These are phyloP conservation scores for Pyrochroa serraticornis DNA, from an alignment of 2,888 invertebrate species.

Conservation along the genomic window DNA sequence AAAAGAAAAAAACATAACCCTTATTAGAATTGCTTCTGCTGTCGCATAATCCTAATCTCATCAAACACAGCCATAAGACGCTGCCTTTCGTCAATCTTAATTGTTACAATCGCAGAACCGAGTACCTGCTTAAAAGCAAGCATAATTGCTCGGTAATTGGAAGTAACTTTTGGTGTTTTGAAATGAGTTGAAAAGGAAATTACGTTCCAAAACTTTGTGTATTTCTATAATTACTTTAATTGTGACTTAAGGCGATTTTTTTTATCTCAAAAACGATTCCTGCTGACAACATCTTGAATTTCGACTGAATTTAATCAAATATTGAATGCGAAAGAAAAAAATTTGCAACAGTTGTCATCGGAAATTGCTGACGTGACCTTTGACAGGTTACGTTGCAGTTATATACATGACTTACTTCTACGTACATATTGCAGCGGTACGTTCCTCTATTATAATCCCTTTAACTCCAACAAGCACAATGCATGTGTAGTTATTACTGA, in stretches of 20 bases:
- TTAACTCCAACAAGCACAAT: slow-evolving; percentile 18
- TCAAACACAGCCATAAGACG: too few relatives aligned
- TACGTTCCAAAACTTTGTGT: slow-evolving; percentile 23
- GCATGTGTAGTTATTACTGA: slow-evolving; percentile 19
- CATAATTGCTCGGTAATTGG: too few relatives aligned
- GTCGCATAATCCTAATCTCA: too few relatives aligned
- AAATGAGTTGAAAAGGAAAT: slow-evolving; percentile 23
- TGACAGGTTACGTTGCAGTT: background rate
- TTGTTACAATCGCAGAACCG: too few relatives aligned
- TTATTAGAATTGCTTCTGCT: too few relatives aligned
- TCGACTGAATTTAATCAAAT: background rate
- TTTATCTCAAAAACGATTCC: slow-evolving; percentile 13
- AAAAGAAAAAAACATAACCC: too few relatives aligned
- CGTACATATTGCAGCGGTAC: slow-evolving; percentile 15
- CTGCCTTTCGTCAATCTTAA: too few relatives aligned
- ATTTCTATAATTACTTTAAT: slow-evolving; percentile 35
- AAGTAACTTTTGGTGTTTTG: slow-evolving; percentile 5
- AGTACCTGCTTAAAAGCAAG: too few relatives aligned
- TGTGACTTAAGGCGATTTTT: slow-evolving; percentile 27
- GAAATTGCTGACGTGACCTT: background rate
- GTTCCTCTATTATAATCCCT: slow-evolving; percentile 16
- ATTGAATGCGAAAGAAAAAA: background rate
- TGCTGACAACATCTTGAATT: slow-evolving; percentile 4
- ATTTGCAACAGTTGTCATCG: too few relatives aligned
- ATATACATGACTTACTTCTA: background rate